Conservation (phyloP, 2,888 invertebrate genomes). For the Philonicus albiceps region DNA sequence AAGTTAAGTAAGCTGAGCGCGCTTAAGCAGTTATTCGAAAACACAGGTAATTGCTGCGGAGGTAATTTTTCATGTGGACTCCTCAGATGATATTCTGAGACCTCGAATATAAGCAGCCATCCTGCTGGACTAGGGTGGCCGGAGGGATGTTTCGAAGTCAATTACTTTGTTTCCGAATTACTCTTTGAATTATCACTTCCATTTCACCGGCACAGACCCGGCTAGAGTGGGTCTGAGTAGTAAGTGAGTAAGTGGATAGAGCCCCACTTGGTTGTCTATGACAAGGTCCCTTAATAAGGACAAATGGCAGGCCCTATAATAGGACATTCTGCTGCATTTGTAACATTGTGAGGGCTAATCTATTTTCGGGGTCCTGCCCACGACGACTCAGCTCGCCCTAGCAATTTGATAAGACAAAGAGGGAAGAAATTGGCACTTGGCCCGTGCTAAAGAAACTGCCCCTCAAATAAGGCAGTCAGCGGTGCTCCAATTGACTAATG, state of each 20-base stretch:
- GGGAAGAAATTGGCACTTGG: background rate
- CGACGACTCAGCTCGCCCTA: background rate
- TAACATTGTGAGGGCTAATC: slow-evolving; percentile 14
- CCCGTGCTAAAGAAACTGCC: background rate
- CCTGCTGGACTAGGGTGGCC: background rate
- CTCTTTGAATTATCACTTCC: background rate
- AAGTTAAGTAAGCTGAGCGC: background rate
- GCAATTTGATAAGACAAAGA: background rate
- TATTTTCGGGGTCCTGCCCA: background rate
- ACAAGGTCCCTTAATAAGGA: slow-evolving; percentile 15
- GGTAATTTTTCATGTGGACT: background rate
- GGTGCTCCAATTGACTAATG: slow-evolving; percentile 17
- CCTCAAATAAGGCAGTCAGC: background rate
- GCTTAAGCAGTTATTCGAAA: background rate
- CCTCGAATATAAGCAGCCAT: too few species aligned
- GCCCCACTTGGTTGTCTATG: background rate
- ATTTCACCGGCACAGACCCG: background rate
- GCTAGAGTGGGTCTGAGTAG: background rate
- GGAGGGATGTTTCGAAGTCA: background rate
- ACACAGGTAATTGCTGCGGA: background rate
- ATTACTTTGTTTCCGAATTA: background rate
- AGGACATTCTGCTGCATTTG: slow-evolving; percentile 8
- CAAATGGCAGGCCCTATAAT: background rate
- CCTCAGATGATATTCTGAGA: background rate
- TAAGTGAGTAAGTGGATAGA: background rate